Base-by-base conservation (phyloP, 2,113 vertebrate species). In the Brachionichthys hirsutus region DNA sequence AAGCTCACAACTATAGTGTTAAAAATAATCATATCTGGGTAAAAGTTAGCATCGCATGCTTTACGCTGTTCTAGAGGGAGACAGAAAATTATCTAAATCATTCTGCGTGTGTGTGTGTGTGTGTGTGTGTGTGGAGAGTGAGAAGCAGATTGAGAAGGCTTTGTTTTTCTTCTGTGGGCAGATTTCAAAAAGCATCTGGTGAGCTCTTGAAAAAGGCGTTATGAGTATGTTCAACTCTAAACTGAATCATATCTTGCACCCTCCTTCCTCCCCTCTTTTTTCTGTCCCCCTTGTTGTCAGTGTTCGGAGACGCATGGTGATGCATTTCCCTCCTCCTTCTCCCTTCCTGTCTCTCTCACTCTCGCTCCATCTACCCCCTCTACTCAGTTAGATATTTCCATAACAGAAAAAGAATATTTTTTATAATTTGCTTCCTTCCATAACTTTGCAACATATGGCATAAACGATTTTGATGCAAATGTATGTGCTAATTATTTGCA, bases 381-480 rank as follows among this genome's bases (percentile, higher is more conserved):
- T 87, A 66, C 78, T 87, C 85, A 87, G 93, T 87, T 89, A 92
- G 75, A 91, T 91, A 92, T 91, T 90, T 93, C 88, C 73, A 90
- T 90, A 91, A 90, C 86, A 89, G 83, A 89, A 87, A 87, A 85
- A 72, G 73, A 88, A 83, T 85, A 87, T 88, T 92, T 87, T 89
- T 72, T n/a, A n/a, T n/a, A 86, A 65, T 82, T 91, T 90, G 87
- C 92, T 91, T 71, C 87, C 90, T 90, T 91, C 88, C 89, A 89
- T 90, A 89, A 92, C 89, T 89, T 91, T 82, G 87, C 77, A 93
- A 87, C 94, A 96, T 95, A 95, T 95, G 93, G 94, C 90, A 85
- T 88, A 84, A 91, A 91, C 68, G 90, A 94, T 94, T 94, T 91
- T 94, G 90, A 95, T 95, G 94, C 94, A 95, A 95, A 95, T 96